Evolutionary conservation across 2,113 vertebrate genomes (phyloP), one percentile per base, ranked within the genome.

Genomic region (Microcebus tavaratra): DNA sequence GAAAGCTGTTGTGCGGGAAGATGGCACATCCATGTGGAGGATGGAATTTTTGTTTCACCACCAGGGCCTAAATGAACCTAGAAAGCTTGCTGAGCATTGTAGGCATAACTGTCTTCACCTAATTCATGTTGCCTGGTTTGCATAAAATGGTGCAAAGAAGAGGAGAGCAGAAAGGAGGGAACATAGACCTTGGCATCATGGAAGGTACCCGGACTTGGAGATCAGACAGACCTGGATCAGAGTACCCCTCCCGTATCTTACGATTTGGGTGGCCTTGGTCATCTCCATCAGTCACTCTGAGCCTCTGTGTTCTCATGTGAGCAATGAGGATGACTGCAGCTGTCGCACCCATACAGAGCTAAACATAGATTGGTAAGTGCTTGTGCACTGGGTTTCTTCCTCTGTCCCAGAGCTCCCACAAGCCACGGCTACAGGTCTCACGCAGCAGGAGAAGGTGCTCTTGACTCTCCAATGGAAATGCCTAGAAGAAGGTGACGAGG

Each of bases 191-290:
- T n/a, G 48, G 57, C n/a, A 42, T 3, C 20, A 5, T 68, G 36
- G 76, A 53, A 36, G 39, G 9, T 79, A 42, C 61, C 20, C n/a
- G 53, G 29, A 86, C 14, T 27, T 78, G 45, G 34, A 61, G 20
- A 50, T 78, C 36, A n/a, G 65, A 27, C 9, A 42, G 45, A 72
- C 12, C 5, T 20, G 5, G 14, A 27, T 10, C 45, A 14, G 25
- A 57, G 45, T 11, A 50, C 1, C 3, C 13, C 4, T 27, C 81
- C 27, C 57, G 1, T 31, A 39, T 59, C 45, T 72, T 70, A 81
- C 0, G 67, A 25, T 8, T 17, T 23, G 3, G 6, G 10, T 36
- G 53, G 34, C 4, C 1, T 57, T 34, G 8, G 36, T 1, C 31
- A 82, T 21, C 12, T 5, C 23, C 18, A 0, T 15, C 57, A n/a